A percentile compares a stretch with the other conserved stretches of the same genome.
phyloP scores from a whole-genome alignment of 1,140 invertebrate species.

The Drosophila ananassae region DNA sequence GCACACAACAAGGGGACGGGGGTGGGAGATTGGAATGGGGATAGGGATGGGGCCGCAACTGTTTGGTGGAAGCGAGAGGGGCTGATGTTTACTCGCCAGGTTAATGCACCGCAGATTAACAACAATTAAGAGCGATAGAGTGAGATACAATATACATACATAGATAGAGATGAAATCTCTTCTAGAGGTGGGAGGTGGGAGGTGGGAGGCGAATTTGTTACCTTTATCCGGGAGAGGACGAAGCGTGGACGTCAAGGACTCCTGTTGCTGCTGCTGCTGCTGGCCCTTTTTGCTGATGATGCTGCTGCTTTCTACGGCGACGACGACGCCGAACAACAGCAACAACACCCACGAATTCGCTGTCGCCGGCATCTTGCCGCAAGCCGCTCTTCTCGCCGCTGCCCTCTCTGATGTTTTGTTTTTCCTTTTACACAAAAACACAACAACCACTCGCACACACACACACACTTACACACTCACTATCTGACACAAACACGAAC shows the following conservation, averaged over 20 bases:
- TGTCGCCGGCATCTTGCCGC: conserved; percentile 77
- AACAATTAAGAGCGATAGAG: conserved; percentile 48
- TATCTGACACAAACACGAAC: conserved; percentile 3
- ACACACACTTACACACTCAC: neutral
- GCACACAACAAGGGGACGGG: conserved; percentile 30
- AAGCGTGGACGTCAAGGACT: conserved; percentile 49
- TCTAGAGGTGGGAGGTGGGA: conserved; percentile 17
- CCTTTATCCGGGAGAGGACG: conserved; percentile 64
- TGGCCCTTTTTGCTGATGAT: conserved; percentile 53
- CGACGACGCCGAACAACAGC: conserved; percentile 54
- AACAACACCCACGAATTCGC: conserved; percentile 66
- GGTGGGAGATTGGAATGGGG: neutral
- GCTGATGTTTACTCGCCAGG: conserved; percentile 28
- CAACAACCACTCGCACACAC: conserved; percentile 21
- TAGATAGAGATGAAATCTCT: neutral
- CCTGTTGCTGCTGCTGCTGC: conserved; percentile 55
- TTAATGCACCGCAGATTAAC: conserved; percentile 64
- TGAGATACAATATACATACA: neutral
- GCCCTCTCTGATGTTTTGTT: conserved; percentile 39
- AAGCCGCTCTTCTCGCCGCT: conserved; percentile 40
- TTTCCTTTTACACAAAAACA: conserved; percentile 46
- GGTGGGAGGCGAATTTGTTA: conserved; percentile 51
- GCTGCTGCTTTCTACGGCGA: conserved; percentile 40
- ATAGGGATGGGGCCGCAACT: neutral
- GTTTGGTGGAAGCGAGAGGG: neutral